Conservation (phyloP, 2,888 invertebrate species). For the Chironomus riparius region DNA sequence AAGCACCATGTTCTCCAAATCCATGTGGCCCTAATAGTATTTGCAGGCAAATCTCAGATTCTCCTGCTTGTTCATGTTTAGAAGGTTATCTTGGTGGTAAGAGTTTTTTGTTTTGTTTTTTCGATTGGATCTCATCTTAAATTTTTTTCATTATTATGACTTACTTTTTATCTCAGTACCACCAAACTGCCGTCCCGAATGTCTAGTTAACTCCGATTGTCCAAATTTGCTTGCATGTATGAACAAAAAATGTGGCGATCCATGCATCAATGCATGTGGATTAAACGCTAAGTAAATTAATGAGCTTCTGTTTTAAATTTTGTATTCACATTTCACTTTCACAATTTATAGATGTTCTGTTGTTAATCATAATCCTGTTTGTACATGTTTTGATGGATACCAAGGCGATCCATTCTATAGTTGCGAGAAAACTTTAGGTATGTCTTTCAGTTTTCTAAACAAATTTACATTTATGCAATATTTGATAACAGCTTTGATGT, state of each 20-base stretch:
- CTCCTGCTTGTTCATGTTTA: slow-evolving; percentile 39
- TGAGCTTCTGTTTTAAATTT: slow-evolving; percentile 44
- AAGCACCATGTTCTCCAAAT: not conserved
- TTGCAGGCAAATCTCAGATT: not conserved
- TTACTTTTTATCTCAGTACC: slow-evolving; percentile 54
- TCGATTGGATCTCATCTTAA: slow-evolving; percentile 34
- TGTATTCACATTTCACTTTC: too few relatives aligned
- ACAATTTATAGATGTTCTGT: slow-evolving; percentile 32
- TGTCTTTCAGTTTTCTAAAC: too few relatives aligned
- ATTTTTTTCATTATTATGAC: slow-evolving; percentile 44
- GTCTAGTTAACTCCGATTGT: slow-evolving; percentile 63
- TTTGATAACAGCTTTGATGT: too few relatives aligned
- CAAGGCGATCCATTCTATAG: slow-evolving; percentile 66
- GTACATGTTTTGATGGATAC: slow-evolving; percentile 56
- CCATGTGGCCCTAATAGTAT: too few relatives aligned
- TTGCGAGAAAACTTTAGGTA: slow-evolving; percentile 40
- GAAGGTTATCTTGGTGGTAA: slow-evolving; percentile 70
- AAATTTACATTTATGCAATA: too few relatives aligned
- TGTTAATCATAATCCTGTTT: slow-evolving; percentile 65
- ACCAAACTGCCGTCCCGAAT: slow-evolving; percentile 65
- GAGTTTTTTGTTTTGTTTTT: too few relatives aligned
- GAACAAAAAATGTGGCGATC: slow-evolving; percentile 62
- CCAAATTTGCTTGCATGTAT: slow-evolving; percentile 57
- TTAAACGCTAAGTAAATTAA: too few relatives aligned
- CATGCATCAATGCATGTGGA: slow-evolving; percentile 62